phyloP scores from a whole-genome alignment of 2,888 invertebrate genomes.

The Melanostoma scalare region DNA sequence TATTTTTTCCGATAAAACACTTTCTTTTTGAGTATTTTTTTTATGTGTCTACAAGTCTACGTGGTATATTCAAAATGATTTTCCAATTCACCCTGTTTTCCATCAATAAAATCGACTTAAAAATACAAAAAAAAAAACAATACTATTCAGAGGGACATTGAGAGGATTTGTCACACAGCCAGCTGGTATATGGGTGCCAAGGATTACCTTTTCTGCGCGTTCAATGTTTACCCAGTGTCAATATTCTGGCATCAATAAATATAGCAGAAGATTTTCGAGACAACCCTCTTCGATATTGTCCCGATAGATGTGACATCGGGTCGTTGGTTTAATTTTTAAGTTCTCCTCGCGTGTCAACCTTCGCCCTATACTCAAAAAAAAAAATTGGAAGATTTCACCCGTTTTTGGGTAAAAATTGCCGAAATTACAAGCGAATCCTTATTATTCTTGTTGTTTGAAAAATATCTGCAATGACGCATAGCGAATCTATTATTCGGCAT shows the following conservation, averaged over 20 bases:
- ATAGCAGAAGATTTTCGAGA: constrained; percentile 44
- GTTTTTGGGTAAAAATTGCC: constrained; percentile 77
- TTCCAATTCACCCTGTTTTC: constrained; percentile 57
- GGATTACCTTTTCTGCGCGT: constrained; percentile 41
- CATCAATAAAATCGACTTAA: constrained; percentile 65
- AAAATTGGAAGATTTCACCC: constrained; percentile 59
- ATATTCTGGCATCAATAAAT: constrained; percentile 25
- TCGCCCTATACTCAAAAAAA: constrained; percentile 29
- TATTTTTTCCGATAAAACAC: constrained; percentile 24
- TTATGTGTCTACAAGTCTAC: too few relatives aligned
- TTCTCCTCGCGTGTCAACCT: constrained; percentile 73
- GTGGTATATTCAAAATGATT: constrained; percentile 44
- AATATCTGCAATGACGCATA: constrained; percentile 67
- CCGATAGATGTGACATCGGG: constrained; percentile 60
- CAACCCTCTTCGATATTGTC: constrained; percentile 47
- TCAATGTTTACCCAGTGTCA: constrained; percentile 63
- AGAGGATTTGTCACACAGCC: constrained; percentile 66
- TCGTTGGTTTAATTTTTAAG: constrained; percentile 71
- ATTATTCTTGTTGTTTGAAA: constrained; percentile 34
- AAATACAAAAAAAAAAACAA: constrained; percentile 59
- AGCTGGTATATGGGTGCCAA: constrained; percentile 57
- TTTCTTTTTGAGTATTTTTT: constrained; percentile 54
- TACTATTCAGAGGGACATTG: constrained; percentile 17
- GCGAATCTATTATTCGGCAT: constrained; percentile 63
- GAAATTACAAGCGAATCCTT: constrained; percentile 65